Conservation (phyloP, 2,113 vertebrate genomes). For the Aptenodytes forsteri region DNA sequence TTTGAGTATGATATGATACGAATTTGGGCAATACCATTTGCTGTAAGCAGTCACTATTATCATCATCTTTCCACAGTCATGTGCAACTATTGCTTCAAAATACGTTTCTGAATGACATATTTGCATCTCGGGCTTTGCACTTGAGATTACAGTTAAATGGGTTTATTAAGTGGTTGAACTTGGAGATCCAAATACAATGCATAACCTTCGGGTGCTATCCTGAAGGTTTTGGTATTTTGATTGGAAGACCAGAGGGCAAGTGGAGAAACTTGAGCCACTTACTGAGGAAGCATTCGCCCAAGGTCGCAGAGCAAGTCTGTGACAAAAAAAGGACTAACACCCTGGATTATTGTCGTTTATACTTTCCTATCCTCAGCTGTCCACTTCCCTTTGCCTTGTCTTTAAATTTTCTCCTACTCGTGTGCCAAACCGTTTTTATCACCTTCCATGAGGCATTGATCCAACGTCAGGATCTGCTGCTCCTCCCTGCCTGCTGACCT, state of each 20-base stretch:
- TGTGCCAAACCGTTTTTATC: background rate
- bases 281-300: background rate
- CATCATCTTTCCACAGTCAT: background rate
- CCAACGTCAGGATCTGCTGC: background rate
- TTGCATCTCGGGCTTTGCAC: background rate
- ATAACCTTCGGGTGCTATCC: background rate
- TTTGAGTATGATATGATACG: background rate
- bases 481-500: background rate
- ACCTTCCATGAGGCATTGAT: background rate
- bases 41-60: background rate
- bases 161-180: background rate
- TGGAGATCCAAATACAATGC: background rate
- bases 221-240: background rate
- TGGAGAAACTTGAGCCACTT: background rate
- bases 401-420: background rate
- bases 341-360: background rate
- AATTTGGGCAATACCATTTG: background rate
- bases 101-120: background rate
- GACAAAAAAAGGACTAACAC: background rate
- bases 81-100: background rate
- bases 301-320: background rate
- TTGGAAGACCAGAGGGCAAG: background rate
- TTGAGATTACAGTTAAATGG: background rate
- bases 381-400: background rate
- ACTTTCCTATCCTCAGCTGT: background rate